Percentiles rank a stretch among this genome's conserved stretches.
phyloP scores from a whole-genome alignment of 2,113 vertebrate genomes.

The Piaya cayana region DNA sequence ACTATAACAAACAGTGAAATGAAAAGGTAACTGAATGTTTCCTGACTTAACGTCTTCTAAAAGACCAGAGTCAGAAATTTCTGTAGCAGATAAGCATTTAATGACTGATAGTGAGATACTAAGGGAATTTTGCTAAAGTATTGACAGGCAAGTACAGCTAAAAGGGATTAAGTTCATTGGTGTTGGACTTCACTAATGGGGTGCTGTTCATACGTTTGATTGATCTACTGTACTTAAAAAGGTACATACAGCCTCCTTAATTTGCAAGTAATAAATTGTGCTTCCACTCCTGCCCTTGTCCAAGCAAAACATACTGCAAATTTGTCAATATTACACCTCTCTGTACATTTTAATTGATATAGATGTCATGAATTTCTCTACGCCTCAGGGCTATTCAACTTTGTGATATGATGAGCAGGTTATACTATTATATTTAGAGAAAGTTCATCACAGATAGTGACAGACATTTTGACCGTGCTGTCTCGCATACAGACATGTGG shows the following conservation, averaged over 20 bases:
- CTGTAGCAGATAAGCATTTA: not conserved
- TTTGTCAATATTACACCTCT: not conserved
- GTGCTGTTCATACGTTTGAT: not conserved
- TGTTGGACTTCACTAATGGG: not conserved
- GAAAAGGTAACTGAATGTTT: not conserved
- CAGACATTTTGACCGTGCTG: not conserved
- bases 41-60: not conserved
- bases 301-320: not conserved
- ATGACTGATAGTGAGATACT: not conserved
- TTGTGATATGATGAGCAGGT: accelerated
- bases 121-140: not conserved
- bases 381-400: not conserved
- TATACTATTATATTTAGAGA: not conserved
- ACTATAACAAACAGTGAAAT: not conserved
- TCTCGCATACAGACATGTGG: too few species aligned
- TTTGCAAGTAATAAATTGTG: not conserved
- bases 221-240: not conserved
- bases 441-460: not conserved
- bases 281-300: not conserved
- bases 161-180: not conserved
- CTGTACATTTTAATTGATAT: not conserved
- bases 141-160: not conserved
- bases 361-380: not conserved
- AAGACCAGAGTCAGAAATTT: not conserved
- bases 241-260: not conserved